Evolutionary conservation across 2,888 invertebrate genomes (phyloP).

Genomic region (Pachycephus smyrnensis): DNA sequence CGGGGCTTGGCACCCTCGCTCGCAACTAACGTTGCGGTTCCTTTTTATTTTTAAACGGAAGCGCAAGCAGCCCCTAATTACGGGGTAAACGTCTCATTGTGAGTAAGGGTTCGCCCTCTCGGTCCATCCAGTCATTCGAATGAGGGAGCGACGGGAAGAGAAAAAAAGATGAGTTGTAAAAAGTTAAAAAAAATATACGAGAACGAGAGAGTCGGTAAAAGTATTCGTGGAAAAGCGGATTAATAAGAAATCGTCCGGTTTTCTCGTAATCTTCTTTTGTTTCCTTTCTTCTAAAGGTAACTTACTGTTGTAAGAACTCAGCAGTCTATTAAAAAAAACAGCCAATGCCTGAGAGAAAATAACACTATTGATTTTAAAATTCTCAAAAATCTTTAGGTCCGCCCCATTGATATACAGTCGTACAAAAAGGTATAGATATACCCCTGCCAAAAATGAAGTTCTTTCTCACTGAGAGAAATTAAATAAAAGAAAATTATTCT

Average conservation of each 20-base stretch:
- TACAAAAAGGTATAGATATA: background rate
- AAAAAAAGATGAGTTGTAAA: background rate
- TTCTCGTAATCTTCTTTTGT: background rate
- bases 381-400: background rate
- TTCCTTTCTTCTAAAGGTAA: background rate
- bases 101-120: background rate
- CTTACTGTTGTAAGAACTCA: background rate
- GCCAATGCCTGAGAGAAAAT: background rate
- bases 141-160: constrained; percentile 3
- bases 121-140: background rate
- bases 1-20: constrained; percentile 1
- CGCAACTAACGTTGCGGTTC: background rate
- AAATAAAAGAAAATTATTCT: background rate
- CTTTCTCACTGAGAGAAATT: background rate
- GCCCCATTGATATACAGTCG: too few species aligned
- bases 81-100: constrained; percentile 19
- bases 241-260: constrained; percentile 15
- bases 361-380: background rate
- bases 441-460: background rate
- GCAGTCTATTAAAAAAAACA: background rate
- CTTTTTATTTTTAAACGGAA: constrained; percentile 18
- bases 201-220: background rate
- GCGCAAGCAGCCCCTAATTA: constrained; percentile 24
- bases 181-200: background rate
- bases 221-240: constrained; percentile 11